phyloP scores from a whole-genome alignment of 2,113 vertebrate genomes.

The Epinephelus fuscoguttatus region DNA sequence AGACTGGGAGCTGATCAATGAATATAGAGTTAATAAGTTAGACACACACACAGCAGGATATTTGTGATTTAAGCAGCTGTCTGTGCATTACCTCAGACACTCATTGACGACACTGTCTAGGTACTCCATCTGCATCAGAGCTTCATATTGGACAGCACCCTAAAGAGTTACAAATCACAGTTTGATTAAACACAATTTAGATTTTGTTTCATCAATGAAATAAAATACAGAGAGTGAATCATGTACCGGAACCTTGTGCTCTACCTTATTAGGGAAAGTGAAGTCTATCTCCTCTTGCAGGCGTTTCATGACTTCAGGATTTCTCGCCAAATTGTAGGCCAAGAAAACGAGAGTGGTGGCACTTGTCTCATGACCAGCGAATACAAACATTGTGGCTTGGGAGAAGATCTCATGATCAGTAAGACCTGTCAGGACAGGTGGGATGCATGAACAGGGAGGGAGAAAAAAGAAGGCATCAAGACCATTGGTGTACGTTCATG shows the following conservation, averaged over 20 bases:
- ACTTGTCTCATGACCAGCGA: conserved; percentile 87
- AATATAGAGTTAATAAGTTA: too few species aligned
- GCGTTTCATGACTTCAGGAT: conserved; percentile 82
- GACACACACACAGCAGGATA: too few species aligned
- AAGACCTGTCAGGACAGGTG: conserved; percentile 71
- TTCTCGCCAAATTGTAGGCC: conserved; percentile 82
- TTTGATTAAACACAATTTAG: neutral
- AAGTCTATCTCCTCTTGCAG: conserved; percentile 85
- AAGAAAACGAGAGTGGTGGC: conserved; percentile 80
- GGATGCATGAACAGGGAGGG: neutral
- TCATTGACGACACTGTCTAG: conserved; percentile 88
- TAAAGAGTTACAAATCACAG: conserved; percentile 11
- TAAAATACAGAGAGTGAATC: neutral
- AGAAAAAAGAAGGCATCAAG: neutral
- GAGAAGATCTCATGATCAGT: conserved; percentile 86
- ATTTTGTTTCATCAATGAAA: neutral
- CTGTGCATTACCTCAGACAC: conserved; percentile 65
- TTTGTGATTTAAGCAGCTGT: too few species aligned
- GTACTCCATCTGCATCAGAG: conserved; percentile 87
- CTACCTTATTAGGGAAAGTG: conserved; percentile 84
- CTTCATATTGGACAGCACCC: conserved; percentile 74
- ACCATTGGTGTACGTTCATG: neutral
- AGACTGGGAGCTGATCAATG: too few species aligned
- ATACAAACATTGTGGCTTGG: conserved; percentile 82
- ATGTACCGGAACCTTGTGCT: neutral